These are phyloP conservation scores for Margaritifera margaritifera DNA, from an alignment of 2,888 invertebrate genomes.

Conservation along the genomic window DNA sequence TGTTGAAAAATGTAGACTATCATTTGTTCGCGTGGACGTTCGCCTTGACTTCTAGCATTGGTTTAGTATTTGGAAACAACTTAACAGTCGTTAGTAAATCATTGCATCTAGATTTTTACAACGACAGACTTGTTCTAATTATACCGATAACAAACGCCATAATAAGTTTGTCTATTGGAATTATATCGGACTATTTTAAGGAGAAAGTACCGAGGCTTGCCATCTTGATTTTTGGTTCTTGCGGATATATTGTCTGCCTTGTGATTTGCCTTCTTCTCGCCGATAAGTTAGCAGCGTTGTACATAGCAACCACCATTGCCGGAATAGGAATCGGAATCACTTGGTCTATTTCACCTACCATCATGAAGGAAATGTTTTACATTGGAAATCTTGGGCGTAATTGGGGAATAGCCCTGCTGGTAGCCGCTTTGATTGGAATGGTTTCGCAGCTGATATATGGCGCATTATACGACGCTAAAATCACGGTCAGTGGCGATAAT, in stretches of 20 bases:
- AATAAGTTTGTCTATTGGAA: slow-evolving; percentile 21
- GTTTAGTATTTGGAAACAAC: slow-evolving; percentile 37
- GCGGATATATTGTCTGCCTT: slow-evolving; percentile 8
- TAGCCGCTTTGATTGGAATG: slow-evolving; percentile 23
- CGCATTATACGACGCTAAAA: slow-evolving; percentile 18
- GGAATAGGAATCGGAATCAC: slow-evolving; percentile 23
- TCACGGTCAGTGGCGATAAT: slow-evolving; percentile 5
- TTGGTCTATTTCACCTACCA: slow-evolving; percentile 30
- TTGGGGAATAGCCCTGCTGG: slow-evolving; percentile 33
- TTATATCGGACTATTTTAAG: slow-evolving; percentile 27
- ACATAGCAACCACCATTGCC: slow-evolving; percentile 21
- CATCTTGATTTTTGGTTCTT: slow-evolving; percentile 18
- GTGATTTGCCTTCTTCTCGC: slow-evolving; percentile 22
- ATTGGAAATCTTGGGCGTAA: slow-evolving; percentile 31
- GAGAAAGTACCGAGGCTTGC: slow-evolving; percentile 21
- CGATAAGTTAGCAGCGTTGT: slow-evolving; percentile 8
- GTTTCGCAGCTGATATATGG: slow-evolving; percentile 29
- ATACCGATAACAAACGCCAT: slow-evolving; percentile 30
- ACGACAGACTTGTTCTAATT: slow-evolving; percentile 22
- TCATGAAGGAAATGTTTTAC: slow-evolving; percentile 32
- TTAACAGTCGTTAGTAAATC: slow-evolving; percentile 37
- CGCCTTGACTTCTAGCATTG: slow-evolving; percentile 38
- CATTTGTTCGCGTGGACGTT: slow-evolving; percentile 37
- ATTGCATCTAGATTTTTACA: slow-evolving; percentile 20
- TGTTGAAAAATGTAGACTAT: slow-evolving; percentile 29